These are phyloP conservation scores for Prinia subflava DNA, from an alignment of 2,113 vertebrate genomes.

Conservation along the genomic window DNA sequence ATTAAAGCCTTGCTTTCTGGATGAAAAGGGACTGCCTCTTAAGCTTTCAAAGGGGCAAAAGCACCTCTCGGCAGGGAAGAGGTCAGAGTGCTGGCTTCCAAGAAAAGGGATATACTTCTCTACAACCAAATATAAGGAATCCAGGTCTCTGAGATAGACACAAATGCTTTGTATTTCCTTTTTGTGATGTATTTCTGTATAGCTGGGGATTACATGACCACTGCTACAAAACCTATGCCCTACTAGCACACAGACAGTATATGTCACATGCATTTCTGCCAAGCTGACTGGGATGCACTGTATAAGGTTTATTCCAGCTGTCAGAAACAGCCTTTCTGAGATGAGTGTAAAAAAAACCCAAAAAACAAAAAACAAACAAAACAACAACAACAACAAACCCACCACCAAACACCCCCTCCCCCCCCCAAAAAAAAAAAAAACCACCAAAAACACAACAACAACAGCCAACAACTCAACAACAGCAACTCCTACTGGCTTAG, in stretches of 20 bases:
- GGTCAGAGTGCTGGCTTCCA: background rate
- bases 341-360: background rate
- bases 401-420: no score
- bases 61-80: slow-evolving; percentile 18
- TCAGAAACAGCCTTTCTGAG: background rate
- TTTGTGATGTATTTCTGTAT: background rate
- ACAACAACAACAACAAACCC: background rate
- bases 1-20: background rate
- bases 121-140: background rate
- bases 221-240: background rate
- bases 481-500: background rate
- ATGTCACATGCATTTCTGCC: background rate
- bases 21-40: slow-evolving; percentile 25
- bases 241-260: background rate
- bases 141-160: background rate
- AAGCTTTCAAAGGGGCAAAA: slow-evolving; percentile 31
- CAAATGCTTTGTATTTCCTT: background rate
- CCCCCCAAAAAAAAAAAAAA: background rate
- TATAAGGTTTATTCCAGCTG: background rate
- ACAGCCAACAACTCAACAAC: background rate
- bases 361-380: background rate
- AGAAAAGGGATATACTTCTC: background rate
- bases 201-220: background rate
- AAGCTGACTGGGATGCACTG: background rate
- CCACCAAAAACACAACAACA: no score